Evolutionary conservation across 2,888 invertebrate species (phyloP).

Genomic region (Dromius quadrimaculatus): DNA sequence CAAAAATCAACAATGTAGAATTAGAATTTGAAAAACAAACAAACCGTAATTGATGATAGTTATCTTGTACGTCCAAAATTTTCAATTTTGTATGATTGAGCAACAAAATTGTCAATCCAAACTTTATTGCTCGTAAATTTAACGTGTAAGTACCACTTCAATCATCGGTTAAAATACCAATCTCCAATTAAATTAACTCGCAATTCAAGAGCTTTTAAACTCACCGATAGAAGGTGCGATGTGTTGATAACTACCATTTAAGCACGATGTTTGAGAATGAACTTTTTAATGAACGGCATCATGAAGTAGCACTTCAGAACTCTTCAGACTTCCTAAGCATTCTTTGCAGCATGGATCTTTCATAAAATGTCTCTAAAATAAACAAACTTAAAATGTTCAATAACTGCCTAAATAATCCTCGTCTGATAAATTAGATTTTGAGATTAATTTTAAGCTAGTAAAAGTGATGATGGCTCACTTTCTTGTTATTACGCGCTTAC

Average conservation of each 20-base stretch:
- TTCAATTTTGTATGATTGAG: no score
- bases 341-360: conserved; percentile 48
- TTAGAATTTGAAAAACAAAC: conserved; percentile 7
- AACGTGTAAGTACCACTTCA: no score
- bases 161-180: no score
- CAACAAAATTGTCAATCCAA: no score
- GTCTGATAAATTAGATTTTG: not conserved
- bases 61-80: not conserved
- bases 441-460: conserved; percentile 14
- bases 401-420: conserved; percentile 4
- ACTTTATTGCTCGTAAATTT: no score
- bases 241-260: conserved; percentile 9
- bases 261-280: conserved; percentile 51
- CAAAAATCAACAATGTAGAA: conserved; percentile 1
- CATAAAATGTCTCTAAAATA: conserved; percentile 25
- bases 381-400: conserved; percentile 19
- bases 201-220: no score
- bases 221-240: no score
- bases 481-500: conserved; percentile 58
- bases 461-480: conserved; percentile 24
- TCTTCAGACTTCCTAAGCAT: conserved; percentile 46
- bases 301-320: conserved; percentile 48
- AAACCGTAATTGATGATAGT: conserved; percentile 8
- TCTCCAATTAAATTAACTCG: no score
- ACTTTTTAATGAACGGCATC: conserved; percentile 44